Conservation (phyloP, 2,888 invertebrate genomes). For the Calliphora vomitoria region DNA sequence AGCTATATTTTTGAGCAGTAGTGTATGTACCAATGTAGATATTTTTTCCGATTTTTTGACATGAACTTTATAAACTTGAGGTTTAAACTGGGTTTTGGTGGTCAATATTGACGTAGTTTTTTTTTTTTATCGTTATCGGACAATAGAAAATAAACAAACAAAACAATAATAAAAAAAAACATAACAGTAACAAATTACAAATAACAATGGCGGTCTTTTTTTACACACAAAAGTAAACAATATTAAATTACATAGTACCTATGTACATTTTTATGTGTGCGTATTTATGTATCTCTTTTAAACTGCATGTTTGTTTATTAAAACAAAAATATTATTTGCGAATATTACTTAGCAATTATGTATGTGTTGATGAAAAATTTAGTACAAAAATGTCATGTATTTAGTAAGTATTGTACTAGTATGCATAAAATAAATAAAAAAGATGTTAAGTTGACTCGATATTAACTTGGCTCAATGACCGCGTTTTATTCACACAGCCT, state of each 20-base stretch:
- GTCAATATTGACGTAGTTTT: constrained; percentile 30
- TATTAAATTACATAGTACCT: constrained; percentile 49
- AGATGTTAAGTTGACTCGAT: constrained; percentile 46
- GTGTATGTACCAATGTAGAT: no score
- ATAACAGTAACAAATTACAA: constrained; percentile 52
- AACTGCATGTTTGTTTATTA: constrained; percentile 8
- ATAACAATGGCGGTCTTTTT: constrained; percentile 69
- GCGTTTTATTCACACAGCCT: constrained; percentile 70
- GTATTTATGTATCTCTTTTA: not conserved
- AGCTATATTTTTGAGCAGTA: no score
- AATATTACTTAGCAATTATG: constrained; percentile 31
- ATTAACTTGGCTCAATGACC: constrained; percentile 61
- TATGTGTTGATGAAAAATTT: constrained; percentile 43
- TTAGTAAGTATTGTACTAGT: not conserved
- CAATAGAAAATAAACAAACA: constrained; percentile 37
- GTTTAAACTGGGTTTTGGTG: constrained; percentile 34
- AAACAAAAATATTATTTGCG: constrained; percentile 16
- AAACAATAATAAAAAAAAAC: constrained; percentile 26
- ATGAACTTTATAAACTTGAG: constrained; percentile 40
- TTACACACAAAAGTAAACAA: constrained; percentile 41
- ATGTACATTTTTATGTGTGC: not conserved
- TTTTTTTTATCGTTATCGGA: constrained; percentile 27
- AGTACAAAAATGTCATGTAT: constrained; percentile 27
- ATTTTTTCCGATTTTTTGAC: not conserved
- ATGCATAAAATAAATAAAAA: constrained; percentile 28